Conservation (phyloP, 2,113 vertebrate genomes). For the Lasiurus cinereus region DNA sequence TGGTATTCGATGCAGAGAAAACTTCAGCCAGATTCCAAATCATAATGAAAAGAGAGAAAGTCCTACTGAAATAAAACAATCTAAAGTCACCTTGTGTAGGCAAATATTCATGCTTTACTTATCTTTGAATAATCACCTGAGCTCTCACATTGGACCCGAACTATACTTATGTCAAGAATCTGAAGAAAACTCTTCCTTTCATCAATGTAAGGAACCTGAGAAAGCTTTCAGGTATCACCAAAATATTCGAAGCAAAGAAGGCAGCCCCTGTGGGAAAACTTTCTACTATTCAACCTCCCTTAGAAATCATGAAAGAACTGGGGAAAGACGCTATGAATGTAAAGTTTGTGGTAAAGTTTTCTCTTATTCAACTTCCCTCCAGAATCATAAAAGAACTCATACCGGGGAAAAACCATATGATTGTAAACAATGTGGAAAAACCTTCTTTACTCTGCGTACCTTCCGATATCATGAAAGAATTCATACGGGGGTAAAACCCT, state of each 20-base stretch:
- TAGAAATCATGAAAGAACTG: neutral
- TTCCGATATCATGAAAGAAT: no score
- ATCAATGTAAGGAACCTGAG: conserved; percentile 62
- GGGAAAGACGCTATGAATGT: no score
- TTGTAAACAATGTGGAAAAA: no score
- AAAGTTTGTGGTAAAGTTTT: neutral
- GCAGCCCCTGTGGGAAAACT: no score
- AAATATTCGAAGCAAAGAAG: conserved; percentile 51
- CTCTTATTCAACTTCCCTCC: no score
- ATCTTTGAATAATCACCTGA: conserved; percentile 72
- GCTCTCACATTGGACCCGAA: conserved; percentile 46
- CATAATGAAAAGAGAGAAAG: conserved; percentile 46
- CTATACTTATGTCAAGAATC: conserved; percentile 6
- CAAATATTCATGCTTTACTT: conserved; percentile 63
- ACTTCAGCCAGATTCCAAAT: conserved; percentile 18
- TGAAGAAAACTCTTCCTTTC: conserved; percentile 58
- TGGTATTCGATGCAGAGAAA: neutral
- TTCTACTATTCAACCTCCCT: no score
- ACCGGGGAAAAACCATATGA: no score
- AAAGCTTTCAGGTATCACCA: conserved; percentile 55
- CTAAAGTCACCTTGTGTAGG: conserved; percentile 61
- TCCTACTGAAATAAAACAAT: conserved; percentile 52
- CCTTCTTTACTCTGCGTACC: no score
- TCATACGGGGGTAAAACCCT: no score
- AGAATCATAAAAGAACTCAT: no score